These are phyloP conservation scores for Beroe forskalii DNA, from an alignment of 37 sponge, comb jelly and placozoan species.

Conservation along the genomic window DNA sequence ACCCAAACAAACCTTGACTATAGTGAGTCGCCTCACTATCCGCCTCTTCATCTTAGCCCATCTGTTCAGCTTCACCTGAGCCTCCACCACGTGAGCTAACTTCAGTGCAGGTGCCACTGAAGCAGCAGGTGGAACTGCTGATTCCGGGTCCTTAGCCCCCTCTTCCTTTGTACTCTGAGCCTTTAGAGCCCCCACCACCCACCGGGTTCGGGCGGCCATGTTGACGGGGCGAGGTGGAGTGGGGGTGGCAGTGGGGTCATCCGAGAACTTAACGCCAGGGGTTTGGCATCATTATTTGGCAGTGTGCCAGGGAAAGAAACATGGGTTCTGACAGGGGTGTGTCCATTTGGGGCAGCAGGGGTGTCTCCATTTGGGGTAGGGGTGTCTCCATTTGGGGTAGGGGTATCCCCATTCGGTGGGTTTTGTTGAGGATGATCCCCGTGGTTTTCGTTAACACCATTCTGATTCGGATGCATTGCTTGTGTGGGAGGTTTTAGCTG, in stretches of 20 bases:
- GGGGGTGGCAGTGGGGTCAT: too few relatives aligned
- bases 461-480: neutral
- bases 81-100: conserved; percentile 22
- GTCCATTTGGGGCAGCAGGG: neutral
- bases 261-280: too few relatives aligned
- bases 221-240: neutral
- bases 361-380: neutral
- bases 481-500: neutral
- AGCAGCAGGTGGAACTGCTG: too few relatives aligned
- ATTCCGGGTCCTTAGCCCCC: too few relatives aligned
- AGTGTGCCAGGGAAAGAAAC: neutral
- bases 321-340: neutral
- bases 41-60: conserved; percentile 24
- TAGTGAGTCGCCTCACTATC: neutral
- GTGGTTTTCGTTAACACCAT: neutral
- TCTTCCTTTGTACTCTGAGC: neutral
- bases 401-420: neutral
- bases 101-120: neutral
- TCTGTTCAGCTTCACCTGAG: conserved; percentile 14
- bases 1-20: neutral
- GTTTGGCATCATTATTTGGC: too few relatives aligned
- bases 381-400: neutral
- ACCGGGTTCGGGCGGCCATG: neutral
- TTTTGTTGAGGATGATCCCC: neutral
- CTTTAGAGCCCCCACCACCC: neutral